These are phyloP conservation scores for Fringilla coelebs DNA, from an alignment of 2,797 vertebrate species.

Conservation along the genomic window DNA sequence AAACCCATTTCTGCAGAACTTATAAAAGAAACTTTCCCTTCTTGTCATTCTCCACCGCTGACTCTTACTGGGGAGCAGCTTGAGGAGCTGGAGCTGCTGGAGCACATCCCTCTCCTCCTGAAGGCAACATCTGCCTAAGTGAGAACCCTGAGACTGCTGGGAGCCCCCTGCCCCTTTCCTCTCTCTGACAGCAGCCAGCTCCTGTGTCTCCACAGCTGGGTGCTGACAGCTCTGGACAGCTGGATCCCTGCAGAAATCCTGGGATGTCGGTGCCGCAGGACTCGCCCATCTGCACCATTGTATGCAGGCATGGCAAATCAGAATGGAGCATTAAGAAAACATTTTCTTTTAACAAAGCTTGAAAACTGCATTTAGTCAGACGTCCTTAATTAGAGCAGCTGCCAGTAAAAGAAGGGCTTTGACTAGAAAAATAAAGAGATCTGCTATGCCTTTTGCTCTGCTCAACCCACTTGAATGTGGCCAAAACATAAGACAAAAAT, in stretches of 20 bases:
- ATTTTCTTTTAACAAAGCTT: constrained; percentile 18
- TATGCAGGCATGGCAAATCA: not conserved
- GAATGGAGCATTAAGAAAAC: constrained; percentile 2
- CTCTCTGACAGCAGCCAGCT: not conserved
- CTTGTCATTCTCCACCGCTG: not conserved
- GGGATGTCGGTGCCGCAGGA: not conserved
- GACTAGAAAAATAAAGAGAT: constrained; percentile 16
- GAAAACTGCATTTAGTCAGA: constrained; percentile 25
- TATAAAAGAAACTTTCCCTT: not conserved
- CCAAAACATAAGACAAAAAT: constrained; percentile 42
- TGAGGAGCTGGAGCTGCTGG: not conserved
- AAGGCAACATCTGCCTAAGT: not conserved
- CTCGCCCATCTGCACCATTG: not conserved
- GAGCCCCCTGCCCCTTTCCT: not conserved
- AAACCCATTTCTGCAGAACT: not conserved
- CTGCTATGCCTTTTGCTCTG: constrained; percentile 36
- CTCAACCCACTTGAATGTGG: not conserved
- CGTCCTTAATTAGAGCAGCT: constrained; percentile 50
- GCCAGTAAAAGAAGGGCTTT: constrained; percentile 32
- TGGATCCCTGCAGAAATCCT: not conserved
- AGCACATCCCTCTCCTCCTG: not conserved
- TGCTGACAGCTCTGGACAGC: constrained; percentile 38
- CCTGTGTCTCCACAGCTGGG: not conserved
- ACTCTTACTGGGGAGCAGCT: not conserved
- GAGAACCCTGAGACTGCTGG: not conserved